A percentile compares a stretch with the other conserved stretches of the same genome.
Evolutionary conservation across 2,797 vertebrate species (phyloP).

Genomic region (Otolemur crassicaudatus): DNA sequence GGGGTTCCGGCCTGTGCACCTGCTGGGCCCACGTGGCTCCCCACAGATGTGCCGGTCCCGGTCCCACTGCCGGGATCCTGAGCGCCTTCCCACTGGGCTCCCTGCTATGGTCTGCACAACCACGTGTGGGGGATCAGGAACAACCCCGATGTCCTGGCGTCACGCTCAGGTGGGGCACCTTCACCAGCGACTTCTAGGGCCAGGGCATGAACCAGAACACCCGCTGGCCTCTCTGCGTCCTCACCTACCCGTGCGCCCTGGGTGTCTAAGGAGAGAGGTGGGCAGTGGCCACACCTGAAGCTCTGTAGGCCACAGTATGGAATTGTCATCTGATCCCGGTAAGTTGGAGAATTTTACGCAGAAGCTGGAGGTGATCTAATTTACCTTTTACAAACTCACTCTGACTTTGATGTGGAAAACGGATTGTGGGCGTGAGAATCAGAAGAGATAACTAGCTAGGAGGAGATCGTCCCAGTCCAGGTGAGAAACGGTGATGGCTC

Average conservation of each 20-base stretch:
- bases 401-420: neutral
- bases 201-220: constrained; percentile 93
- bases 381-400: neutral
- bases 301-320: neutral
- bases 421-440: neutral
- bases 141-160: constrained; percentile 92
- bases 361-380: neutral
- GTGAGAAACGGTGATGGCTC: neutral
- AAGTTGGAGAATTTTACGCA: neutral
- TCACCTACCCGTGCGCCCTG: constrained; percentile 92
- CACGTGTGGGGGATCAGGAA: constrained; percentile 94
- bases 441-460: neutral
- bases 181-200: constrained; percentile 94
- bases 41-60: fast-evolving
- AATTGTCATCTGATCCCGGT: neutral
- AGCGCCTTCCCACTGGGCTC: neutral
- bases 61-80: neutral
- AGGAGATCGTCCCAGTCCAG: neutral
- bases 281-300: neutral
- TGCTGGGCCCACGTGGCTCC: neutral
- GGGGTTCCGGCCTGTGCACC: neutral
- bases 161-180: constrained; percentile 87
- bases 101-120: constrained; percentile 92
- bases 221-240: constrained; percentile 93
- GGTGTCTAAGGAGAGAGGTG: neutral